Conservation (phyloP, 2,888 invertebrate genomes). For the Agrochola macilenta region DNA sequence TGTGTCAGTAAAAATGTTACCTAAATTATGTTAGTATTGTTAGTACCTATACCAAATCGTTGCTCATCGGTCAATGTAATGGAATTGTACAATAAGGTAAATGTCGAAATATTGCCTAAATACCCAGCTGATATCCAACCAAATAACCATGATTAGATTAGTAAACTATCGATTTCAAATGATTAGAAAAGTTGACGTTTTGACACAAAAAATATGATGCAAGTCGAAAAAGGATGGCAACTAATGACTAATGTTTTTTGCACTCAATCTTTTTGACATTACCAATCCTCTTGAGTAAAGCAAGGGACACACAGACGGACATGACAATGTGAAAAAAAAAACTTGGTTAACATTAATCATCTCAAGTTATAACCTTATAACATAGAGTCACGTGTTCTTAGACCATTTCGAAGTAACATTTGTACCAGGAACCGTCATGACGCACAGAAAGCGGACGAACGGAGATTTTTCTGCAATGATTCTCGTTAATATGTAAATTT, state of each 20-base stretch:
- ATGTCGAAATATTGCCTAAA: background rate
- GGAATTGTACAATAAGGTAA: background rate
- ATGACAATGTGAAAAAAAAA: constrained; percentile 34
- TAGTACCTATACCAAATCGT: too few species aligned
- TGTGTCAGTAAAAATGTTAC: too few species aligned
- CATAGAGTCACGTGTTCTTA: constrained; percentile 50
- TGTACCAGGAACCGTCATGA: constrained; percentile 80
- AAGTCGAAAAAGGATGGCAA: constrained; percentile 3
- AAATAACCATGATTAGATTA: constrained; percentile 30
- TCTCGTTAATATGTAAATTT: constrained; percentile 81
- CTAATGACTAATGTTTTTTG: constrained; percentile 33
- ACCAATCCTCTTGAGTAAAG: constrained; percentile 1
- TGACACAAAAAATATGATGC: constrained; percentile 23
- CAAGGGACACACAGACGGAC: constrained; percentile 18
- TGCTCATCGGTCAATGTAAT: too few species aligned
- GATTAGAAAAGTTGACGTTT: background rate
- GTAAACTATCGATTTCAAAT: constrained; percentile 4
- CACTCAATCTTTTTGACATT: constrained; percentile 19
- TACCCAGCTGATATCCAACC: background rate
- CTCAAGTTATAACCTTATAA: constrained; percentile 20
- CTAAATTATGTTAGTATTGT: too few species aligned
- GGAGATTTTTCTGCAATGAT: constrained; percentile 87
- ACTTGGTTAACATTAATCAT: constrained; percentile 56
- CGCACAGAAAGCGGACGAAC: constrained; percentile 83
- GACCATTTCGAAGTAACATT: constrained; percentile 65